A percentile compares a stretch with the other conserved stretches of the same genome.
phyloP scores from a whole-genome alignment of 1,140 invertebrate species.

The Mycetomoellerius zeteki region DNA sequence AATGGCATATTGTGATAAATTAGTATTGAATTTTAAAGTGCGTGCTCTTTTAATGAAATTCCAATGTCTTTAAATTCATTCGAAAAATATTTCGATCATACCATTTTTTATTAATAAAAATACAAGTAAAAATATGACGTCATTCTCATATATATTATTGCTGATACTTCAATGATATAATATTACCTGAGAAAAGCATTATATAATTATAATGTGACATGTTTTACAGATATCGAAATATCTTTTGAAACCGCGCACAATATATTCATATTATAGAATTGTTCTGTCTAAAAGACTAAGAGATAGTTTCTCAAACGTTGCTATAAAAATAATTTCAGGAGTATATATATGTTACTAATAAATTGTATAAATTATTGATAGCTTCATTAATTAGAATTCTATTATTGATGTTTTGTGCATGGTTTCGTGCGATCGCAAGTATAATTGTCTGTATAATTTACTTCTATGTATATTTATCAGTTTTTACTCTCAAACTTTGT shows the following conservation, averaged over 20 bases:
- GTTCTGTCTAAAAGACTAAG: neutral
- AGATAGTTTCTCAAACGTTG: neutral
- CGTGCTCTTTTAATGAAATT: constrained; percentile 20
- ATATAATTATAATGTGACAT: constrained; percentile 38
- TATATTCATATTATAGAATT: constrained; percentile 22
- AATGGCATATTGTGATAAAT: neutral
- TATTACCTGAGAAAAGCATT: constrained; percentile 4
- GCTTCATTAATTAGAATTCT: constrained; percentile 16
- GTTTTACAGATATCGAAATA: constrained; percentile 33
- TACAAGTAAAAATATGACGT: neutral
- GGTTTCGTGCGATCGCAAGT: constrained; percentile 18
- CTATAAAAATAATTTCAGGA: neutral
- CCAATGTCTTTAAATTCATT: neutral
- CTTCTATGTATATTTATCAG: constrained; percentile 38
- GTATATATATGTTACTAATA: neutral
- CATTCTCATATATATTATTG: neutral
- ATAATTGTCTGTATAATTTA: constrained; percentile 23
- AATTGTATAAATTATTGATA: neutral
- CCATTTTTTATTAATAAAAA: neutral
- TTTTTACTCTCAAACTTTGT: constrained; percentile 33
- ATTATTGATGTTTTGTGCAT: constrained; percentile 41
- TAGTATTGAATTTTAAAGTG: constrained; percentile 28
- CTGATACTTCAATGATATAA: neutral
- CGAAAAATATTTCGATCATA: neutral
- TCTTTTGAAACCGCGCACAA: constrained; percentile 29